These are phyloP conservation scores for Penaeus indicus DNA, from an alignment of 1,140 invertebrate genomes.

Conservation along the genomic window DNA sequence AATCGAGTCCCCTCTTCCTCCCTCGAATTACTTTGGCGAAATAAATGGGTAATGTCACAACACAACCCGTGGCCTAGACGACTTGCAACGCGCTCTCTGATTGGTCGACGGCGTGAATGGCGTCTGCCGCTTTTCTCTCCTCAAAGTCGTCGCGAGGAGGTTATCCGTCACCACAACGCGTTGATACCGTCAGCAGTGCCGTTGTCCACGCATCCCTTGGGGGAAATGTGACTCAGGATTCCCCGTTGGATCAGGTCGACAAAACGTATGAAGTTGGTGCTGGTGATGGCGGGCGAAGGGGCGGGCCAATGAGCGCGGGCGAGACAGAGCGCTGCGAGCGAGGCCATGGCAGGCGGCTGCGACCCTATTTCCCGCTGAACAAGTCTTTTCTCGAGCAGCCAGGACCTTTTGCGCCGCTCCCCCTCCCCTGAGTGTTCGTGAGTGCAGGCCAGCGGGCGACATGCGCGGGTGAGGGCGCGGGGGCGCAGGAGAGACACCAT, in stretches of 20 bases:
- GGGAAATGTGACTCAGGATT: not conserved
- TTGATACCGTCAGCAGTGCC: no score
- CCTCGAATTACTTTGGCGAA: not conserved
- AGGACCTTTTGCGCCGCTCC: not conserved
- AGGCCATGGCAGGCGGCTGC: slow-evolving; percentile 49
- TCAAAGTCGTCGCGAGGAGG: not conserved
- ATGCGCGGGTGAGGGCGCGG: not conserved
- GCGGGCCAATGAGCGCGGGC: slow-evolving; percentile 7
- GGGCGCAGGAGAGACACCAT: slow-evolving; percentile 2
- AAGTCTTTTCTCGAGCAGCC: slow-evolving; percentile 9
- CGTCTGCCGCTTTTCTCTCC: slow-evolving; percentile 16
- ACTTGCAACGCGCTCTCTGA: not conserved
- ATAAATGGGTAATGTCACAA: slow-evolving; percentile 53
- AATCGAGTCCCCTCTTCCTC: no score
- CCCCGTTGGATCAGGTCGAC: not conserved
- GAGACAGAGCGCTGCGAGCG: slow-evolving; percentile 47
- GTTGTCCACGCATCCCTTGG: not conserved
- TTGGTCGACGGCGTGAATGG: slow-evolving; percentile 26
- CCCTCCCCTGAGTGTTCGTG: not conserved
- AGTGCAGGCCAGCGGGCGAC: slow-evolving; percentile 11
- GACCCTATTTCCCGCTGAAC: slow-evolving; percentile 41
- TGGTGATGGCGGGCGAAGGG: slow-evolving; percentile 23
- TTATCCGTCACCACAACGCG: no score
- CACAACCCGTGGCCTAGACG: slow-evolving; percentile 36
- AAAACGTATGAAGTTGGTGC: slow-evolving; percentile 41